Evolutionary conservation across 2,797 vertebrate species (phyloP), one percentile per base, ranked within the genome.

Genomic region (Florisuga fusca): DNA sequence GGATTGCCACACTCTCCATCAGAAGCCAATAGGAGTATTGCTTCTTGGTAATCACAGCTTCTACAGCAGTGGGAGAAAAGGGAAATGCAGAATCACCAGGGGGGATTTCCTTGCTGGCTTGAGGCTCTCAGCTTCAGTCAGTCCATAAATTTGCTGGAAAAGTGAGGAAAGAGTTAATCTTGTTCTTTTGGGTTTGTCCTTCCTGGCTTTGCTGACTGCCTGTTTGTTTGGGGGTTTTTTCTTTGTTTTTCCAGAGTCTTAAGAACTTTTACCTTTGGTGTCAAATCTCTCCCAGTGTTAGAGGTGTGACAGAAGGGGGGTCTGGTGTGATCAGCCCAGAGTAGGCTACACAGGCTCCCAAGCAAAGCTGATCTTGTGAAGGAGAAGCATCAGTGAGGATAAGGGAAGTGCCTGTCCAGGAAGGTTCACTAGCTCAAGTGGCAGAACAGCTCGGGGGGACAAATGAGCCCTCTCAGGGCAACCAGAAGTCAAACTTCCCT

Each of bases 221-320:
- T 76, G 34, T 4, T 54, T 46, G 21, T 46, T 20, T 46, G 15
- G 23, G 23, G 12, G 26, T 23, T 50, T 50, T 50, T 13, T 59
- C 71, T 58, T 61, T 34, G 51, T 71, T 25, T 36, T 31, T 84
- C 4, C 27, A 33, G n/a, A 50, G n/a, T 48, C 36, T 54, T 43
- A 81, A 81, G 38, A 53, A 21, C 48, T 64, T 54, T 50, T 43
- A 73, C 41, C 10, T 92, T 80, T 64, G 58, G 26, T 80, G 33
- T 64, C 12, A 23, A 53, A 13, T 18, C 34, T 88, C 15, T 78
- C 27, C 12, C 13, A 43, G 43, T 10, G 1, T 58, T 48, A 55
- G 46, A 17, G 46, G 77, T 0, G 0, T 53, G 38, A 22, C 33
- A 66, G 23, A 66, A 64, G 43, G 17, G 15, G 23, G 1, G 7